Percentiles rank a stretch among this genome's conserved stretches.
Conservation (phyloP, 1,140 invertebrate genomes). For the Procambarus clarkii region DNA sequence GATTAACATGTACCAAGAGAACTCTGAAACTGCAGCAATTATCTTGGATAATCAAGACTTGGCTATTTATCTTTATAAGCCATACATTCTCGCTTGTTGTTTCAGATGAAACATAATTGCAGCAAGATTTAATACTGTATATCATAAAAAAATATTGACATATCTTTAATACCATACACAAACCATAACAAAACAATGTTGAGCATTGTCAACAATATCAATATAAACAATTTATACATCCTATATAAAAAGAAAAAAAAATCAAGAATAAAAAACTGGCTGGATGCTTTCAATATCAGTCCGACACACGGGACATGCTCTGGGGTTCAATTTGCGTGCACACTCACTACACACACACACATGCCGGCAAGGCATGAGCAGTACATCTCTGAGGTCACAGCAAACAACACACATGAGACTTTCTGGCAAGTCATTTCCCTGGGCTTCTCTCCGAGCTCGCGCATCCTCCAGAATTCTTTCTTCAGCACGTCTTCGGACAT, state of each 20-base stretch:
- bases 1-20: no score
- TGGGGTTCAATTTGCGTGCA: conserved; percentile 28
- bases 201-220: not conserved
- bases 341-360: conserved; percentile 55
- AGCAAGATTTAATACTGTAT: no score
- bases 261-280: conserved; percentile 36
- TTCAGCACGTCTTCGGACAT: conserved; percentile 5
- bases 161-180: not conserved
- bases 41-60: no score
- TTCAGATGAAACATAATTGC: no score
- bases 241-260: not conserved
- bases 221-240: not conserved
- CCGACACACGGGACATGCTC: conserved; percentile 54
- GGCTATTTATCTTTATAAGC: no score
- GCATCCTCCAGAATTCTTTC: conserved; percentile 45
- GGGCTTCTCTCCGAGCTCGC: not conserved
- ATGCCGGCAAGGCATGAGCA: conserved; percentile 47
- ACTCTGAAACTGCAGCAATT: no score
- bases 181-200: not conserved
- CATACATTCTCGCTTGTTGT: no score
- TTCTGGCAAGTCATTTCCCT: conserved; percentile 39
- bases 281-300: conserved; percentile 50
- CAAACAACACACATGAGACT: conserved; percentile 62
- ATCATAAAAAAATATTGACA: not conserved
- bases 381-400: conserved; percentile 45